phyloP scores from a whole-genome alignment of 2,113 vertebrate species.

The Dasyurus viverrinus region DNA sequence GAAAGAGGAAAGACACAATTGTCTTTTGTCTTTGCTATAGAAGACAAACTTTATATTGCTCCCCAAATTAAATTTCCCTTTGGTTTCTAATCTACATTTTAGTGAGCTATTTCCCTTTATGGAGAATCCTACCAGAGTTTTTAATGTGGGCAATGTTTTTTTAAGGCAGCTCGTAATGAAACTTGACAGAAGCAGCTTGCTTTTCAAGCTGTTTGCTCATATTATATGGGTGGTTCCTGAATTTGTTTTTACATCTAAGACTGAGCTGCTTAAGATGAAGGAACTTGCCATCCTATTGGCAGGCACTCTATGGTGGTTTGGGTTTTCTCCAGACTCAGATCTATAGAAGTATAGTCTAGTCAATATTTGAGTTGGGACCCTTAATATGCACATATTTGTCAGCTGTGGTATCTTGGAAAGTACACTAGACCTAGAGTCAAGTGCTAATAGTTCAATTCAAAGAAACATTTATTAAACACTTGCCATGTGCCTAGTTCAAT shows the following conservation, averaged over 20 bases:
- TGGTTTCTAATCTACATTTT: conserved; percentile 51
- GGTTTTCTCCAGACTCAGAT: neutral
- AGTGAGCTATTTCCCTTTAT: conserved; percentile 19
- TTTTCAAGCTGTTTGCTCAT: conserved; percentile 30
- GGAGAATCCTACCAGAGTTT: neutral
- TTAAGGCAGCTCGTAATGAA: conserved; percentile 15
- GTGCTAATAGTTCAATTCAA: neutral
- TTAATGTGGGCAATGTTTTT: conserved; percentile 24
- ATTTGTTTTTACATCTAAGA: conserved; percentile 51
- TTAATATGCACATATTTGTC: neutral
- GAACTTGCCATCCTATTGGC: conserved; percentile 44
- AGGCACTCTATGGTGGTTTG: conserved; percentile 2
- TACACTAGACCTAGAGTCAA: neutral
- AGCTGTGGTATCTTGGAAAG: neutral
- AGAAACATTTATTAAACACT: neutral
- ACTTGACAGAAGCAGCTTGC: conserved; percentile 4
- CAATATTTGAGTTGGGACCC: neutral
- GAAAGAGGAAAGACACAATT: neutral
- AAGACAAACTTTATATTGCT: conserved; percentile 27
- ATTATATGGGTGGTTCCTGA: neutral
- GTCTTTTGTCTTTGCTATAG: neutral
- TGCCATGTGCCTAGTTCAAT: neutral
- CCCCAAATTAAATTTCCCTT: conserved; percentile 39
- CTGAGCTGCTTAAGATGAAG: conserved; percentile 50
- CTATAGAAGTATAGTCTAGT: conserved; percentile 35